Evolutionary conservation across 2,797 vertebrate species (phyloP).

Genomic region (Siniperca obscura): DNA sequence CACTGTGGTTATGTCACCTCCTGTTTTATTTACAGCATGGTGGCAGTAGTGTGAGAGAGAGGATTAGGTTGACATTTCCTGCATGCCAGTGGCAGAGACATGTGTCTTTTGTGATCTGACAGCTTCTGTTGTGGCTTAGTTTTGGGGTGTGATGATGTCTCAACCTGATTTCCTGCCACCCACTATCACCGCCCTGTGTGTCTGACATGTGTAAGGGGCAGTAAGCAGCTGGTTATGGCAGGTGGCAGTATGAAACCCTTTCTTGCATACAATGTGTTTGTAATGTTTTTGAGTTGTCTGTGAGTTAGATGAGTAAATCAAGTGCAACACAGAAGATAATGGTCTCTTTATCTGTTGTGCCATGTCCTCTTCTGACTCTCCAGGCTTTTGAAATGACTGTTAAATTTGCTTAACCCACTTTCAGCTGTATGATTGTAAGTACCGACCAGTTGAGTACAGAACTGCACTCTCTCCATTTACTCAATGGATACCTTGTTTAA

Average conservation of each 20-base stretch:
- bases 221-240: constrained; percentile 44
- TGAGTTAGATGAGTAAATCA: constrained; percentile 27
- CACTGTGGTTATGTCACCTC: constrained; percentile 74
- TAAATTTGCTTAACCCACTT: constrained; percentile 63
- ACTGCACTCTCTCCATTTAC: constrained; percentile 4
- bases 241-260: constrained; percentile 28
- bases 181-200: constrained; percentile 37
- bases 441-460: constrained; percentile 20
- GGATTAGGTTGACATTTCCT: constrained; percentile 70
- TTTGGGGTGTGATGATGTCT: constrained; percentile 56
- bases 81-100: constrained; percentile 55
- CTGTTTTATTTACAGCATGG: constrained; percentile 80
- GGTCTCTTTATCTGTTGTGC: constrained; percentile 29
- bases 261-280: constrained; percentile 8
- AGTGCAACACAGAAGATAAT: constrained; percentile 18
- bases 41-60: constrained; percentile 61
- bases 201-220: constrained; percentile 50
- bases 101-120: constrained; percentile 63
- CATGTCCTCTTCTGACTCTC: constrained; percentile 45
- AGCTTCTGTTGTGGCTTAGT: constrained; percentile 48
- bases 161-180: constrained; percentile 60
- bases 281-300: constrained; percentile 18
- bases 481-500: neutral
- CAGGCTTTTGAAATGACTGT: constrained; percentile 32
- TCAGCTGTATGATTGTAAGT: constrained; percentile 13